These are phyloP conservation scores for Pogoniulus pusillus DNA, from an alignment of 2,797 vertebrate genomes.

Conservation along the genomic window DNA sequence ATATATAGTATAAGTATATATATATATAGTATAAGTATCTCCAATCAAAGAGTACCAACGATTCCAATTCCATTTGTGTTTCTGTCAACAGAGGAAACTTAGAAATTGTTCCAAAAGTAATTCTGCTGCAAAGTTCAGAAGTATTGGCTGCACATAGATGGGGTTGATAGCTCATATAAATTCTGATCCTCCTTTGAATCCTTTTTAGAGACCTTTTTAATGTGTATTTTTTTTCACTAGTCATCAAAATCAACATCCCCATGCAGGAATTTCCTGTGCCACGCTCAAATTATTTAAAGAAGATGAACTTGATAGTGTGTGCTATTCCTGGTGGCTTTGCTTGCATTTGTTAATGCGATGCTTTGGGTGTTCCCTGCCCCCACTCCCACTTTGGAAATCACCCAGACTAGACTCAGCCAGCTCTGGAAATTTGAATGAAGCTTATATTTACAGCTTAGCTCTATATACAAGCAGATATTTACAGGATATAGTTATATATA, in stretches of 20 bases:
- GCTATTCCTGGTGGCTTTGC: slow-evolving; percentile 41
- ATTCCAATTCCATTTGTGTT: background rate
- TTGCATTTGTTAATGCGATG: too few relatives aligned
- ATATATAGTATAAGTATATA: too few relatives aligned
- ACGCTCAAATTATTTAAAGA: slow-evolving; percentile 57
- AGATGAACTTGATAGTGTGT: slow-evolving; percentile 36
- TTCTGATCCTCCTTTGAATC: background rate
- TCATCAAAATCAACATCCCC: slow-evolving; percentile 39
- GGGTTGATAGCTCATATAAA: slow-evolving; percentile 37
- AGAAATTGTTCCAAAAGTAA: background rate
- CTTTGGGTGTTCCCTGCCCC: too few relatives aligned
- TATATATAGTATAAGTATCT: too few relatives aligned
- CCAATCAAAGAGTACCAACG: background rate
- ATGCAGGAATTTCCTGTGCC: slow-evolving; percentile 68
- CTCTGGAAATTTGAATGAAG: too few relatives aligned
- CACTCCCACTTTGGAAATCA: too few relatives aligned
- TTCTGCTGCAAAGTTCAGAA: slow-evolving; percentile 39
- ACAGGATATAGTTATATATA: too few relatives aligned
- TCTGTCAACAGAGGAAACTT: slow-evolving; percentile 11
- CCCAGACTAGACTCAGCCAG: too few relatives aligned
- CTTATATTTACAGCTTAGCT: too few relatives aligned
- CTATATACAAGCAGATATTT: too few relatives aligned
- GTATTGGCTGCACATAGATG: slow-evolving; percentile 28
- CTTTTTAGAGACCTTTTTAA: background rate
- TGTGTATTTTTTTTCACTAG: slow-evolving; percentile 34